Base-by-base conservation (phyloP, 1,140 invertebrate species). In the Bombus huntii region DNA sequence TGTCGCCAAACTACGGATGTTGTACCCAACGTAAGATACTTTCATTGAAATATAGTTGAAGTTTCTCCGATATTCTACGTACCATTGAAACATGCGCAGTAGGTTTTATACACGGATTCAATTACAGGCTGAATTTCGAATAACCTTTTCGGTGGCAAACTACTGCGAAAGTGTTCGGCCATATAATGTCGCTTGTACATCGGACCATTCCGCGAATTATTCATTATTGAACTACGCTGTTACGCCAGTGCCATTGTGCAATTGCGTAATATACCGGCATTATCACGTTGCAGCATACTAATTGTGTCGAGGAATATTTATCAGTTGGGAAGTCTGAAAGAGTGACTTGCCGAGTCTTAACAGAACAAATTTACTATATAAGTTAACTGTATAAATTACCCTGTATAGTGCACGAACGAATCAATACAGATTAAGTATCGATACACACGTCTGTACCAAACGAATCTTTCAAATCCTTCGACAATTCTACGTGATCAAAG, bases 201-300 rank as follows among this genome's bases (percentile, higher is more conserved):
- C 34, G 59, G 62, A 44, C 31, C 82, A 71, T 78, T 39, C 4
- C 37, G 47, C 74, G 39, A 84, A 84, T 84, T 84, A 83, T 83
- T 83, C 72, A 83, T 68, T 77, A 84, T 84, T 59, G 74, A 59
- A 71, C 76, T 77, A 71, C 59, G 2, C 82, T 6, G 82, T 84
- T 84, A 78, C 37, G 25, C 47, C 42, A 47, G 44, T n/a, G 8
- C 15, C 44, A 70, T 77, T 83, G 73, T 65, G 39, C 82, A 57
- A 66, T 83, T 39, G 81, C 73, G 59, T 76, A 62, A 79, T 39
- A 78, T 13, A 53, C 34, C 22, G 4, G 10, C 8, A 62, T 68
- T 81, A 86, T 66, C 68, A 6, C 34, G 44, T 73, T n/a, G 65
- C 28, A 12, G 62, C 72, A n/a, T 68, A 62, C 57, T 68, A 53